phyloP scores from a whole-genome alignment of 2,888 invertebrate species.

The Latrodectus elegans region DNA sequence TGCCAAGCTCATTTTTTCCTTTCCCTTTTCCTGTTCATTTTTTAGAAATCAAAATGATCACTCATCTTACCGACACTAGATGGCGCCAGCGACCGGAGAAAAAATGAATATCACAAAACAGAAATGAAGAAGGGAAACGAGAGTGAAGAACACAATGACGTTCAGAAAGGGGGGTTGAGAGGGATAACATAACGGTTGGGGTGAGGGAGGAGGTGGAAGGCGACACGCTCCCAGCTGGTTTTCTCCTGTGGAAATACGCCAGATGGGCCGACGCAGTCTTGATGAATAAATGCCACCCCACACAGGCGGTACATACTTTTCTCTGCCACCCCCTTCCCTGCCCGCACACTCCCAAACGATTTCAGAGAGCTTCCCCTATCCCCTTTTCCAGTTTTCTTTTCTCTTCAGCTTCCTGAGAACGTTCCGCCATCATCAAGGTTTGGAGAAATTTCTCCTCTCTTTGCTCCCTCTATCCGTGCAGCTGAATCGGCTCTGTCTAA shows the following conservation, averaged over 20 bases:
- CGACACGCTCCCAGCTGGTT: conserved; percentile 65
- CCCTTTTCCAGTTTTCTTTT: conserved; percentile 34
- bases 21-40: not conserved
- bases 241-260: conserved; percentile 66
- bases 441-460: conserved; percentile 31
- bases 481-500: conserved; percentile 36
- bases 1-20: not conserved
- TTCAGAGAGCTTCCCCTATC: conserved; percentile 6
- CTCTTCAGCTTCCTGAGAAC: conserved; percentile 58
- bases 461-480: conserved; percentile 22
- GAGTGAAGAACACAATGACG: conserved; percentile 25
- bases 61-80: conserved; percentile 30
- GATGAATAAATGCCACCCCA: conserved; percentile 69
- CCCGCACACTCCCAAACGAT: conserved; percentile 5
- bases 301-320: conserved; percentile 39
- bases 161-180: conserved; percentile 17
- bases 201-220: conserved; percentile 18
- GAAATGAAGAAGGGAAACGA: conserved; percentile 6
- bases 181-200: conserved; percentile 29
- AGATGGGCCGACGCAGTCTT: conserved; percentile 67
- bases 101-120: conserved; percentile 11
- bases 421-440: conserved; percentile 59
- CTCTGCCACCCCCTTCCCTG: conserved; percentile 18
- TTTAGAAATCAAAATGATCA: conserved; percentile 15
- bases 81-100: conserved; percentile 42